A percentile compares a stretch with the other conserved stretches of the same genome.
These are phyloP conservation scores for Bergia puertoricense DNA, from an alignment of 92 coral and sea anemone genomes.

Conservation along the genomic window DNA sequence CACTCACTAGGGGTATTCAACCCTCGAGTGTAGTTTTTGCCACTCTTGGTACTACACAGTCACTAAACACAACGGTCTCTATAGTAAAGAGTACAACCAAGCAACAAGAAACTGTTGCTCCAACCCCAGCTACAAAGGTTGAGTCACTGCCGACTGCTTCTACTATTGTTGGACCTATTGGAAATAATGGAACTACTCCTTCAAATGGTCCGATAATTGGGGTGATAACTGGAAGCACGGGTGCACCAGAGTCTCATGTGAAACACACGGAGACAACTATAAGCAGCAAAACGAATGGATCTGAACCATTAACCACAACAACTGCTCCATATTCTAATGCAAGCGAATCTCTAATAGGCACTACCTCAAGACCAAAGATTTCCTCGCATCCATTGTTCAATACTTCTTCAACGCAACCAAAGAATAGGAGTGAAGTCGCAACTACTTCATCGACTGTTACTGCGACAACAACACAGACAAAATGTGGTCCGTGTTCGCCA, in stretches of 20 bases:
- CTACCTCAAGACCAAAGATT: constrained; percentile 1
- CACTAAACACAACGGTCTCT: not conserved
- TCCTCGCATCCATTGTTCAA: constrained; percentile 9
- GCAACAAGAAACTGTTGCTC: not conserved
- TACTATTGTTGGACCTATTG: not conserved
- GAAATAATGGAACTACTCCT: not conserved
- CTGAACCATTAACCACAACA: not conserved
- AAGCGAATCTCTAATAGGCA: not conserved
- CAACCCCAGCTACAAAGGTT: not conserved
- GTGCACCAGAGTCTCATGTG: constrained; percentile 29
- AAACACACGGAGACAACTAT: constrained; percentile 21
- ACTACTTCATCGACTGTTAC: constrained; percentile 10
- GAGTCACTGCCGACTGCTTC: not conserved
- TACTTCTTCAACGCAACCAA: constrained; percentile 15
- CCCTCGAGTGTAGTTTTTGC: not conserved
- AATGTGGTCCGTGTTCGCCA: constrained; percentile 48
- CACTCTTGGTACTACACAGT: not conserved
- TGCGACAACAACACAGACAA: constrained; percentile 17
- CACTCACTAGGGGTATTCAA: not conserved
- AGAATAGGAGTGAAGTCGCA: not conserved
- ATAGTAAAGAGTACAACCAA: not conserved
- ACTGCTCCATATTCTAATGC: not conserved
- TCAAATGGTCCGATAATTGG: not conserved
- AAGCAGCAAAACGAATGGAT: not conserved
- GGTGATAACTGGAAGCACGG: not conserved